These are phyloP conservation scores for Brienomyrus longianalis DNA, from an alignment of 2,113 vertebrate genomes.

Conservation along the genomic window DNA sequence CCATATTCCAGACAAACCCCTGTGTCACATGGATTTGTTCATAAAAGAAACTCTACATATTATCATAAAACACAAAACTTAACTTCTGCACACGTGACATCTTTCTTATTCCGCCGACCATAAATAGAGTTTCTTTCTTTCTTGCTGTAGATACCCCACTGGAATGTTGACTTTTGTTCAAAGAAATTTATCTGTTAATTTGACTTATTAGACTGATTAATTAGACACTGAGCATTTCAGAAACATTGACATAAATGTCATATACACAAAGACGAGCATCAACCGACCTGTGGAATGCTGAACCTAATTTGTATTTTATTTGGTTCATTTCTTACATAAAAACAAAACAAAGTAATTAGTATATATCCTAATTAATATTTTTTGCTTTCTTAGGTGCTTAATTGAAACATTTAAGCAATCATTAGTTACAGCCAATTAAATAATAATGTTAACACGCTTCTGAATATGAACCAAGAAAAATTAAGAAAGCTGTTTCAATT, in stretches of 20 bases:
- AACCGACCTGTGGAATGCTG: neutral
- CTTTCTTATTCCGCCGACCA: neutral
- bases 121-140: neutral
- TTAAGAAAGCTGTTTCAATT: neutral
- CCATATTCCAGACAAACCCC: neutral
- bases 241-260: neutral
- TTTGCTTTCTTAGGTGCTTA: neutral
- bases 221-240: neutral
- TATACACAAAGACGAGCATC: neutral
- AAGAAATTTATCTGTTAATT: neutral
- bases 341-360: neutral
- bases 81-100: neutral
- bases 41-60: neutral
- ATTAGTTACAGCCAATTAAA: conserved; percentile 1
- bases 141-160: no score
- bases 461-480: neutral
- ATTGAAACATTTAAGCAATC: neutral
- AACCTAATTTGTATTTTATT: neutral
- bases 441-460: neutral
- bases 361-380: neutral
- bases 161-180: neutral
- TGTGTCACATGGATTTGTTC: no score
- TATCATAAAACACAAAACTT: neutral
- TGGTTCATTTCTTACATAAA: neutral
- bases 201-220: neutral